phyloP scores from a whole-genome alignment of 2,888 invertebrate species.

The Beris morrisii region DNA sequence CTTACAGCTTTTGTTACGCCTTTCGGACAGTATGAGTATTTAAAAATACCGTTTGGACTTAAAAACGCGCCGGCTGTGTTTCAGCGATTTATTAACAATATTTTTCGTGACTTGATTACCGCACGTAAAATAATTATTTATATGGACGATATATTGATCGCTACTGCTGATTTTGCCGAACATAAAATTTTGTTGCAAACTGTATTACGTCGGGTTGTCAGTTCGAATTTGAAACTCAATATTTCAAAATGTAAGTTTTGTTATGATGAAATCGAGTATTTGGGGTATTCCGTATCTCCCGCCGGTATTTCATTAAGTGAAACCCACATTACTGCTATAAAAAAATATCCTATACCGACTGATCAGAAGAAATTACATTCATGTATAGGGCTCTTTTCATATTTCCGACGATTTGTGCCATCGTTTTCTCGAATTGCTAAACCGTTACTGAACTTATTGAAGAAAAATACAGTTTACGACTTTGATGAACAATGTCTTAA shows the following conservation, averaged over 20 bases:
- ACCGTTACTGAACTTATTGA: constrained; percentile 44
- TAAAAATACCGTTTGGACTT: too few relatives aligned
- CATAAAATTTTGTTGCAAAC: not conserved
- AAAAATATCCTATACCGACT: constrained; percentile 11
- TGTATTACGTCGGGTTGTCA: not conserved
- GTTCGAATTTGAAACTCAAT: not conserved
- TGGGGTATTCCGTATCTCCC: not conserved
- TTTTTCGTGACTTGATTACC: constrained; percentile 39
- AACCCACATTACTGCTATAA: not conserved
- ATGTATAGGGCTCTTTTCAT: constrained; percentile 37
- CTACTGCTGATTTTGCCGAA: not conserved
- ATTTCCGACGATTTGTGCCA: constrained; percentile 37
- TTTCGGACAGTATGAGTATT: too few relatives aligned
- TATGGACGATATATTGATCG: constrained; percentile 40
- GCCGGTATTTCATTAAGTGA: not conserved
- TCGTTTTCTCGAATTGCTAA: constrained; percentile 42
- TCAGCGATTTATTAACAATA: constrained; percentile 40
- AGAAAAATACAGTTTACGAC: constrained; percentile 30
- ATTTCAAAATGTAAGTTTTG: not conserved
- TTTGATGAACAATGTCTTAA: constrained; percentile 24
- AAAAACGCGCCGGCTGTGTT: constrained; percentile 28
- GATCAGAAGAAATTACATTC: constrained; percentile 31
- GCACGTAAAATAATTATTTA: constrained; percentile 23
- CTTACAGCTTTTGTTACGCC: constrained; percentile 32
- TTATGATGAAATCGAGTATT: not conserved